Evolutionary conservation across 2,888 invertebrate species (phyloP), one percentile per base, ranked within the genome.

Genomic region (Xanthia icteritia): DNA sequence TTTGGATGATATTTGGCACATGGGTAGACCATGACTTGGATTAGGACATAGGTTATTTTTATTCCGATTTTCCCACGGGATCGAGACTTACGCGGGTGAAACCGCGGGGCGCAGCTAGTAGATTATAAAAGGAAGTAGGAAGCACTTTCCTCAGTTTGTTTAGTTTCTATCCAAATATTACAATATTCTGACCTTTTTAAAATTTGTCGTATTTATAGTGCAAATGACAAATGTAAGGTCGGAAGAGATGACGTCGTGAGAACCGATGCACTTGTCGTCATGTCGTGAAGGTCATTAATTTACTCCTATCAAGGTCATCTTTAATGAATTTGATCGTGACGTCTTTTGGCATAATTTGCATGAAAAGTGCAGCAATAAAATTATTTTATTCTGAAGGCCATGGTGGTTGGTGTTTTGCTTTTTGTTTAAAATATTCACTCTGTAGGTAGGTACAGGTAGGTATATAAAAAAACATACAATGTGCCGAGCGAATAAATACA

Each of bases 251-350:
- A 27, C 36, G 75, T 72, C 42, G 48, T 81, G 77, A 77, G 82
- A 81, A 23, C 54, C 31, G 79, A 76, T 83, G 79, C 82, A 83
- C 79, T 69, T 73, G 75, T 70, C 69, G 82, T 83, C 68, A 54
- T n/a, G 3, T 8, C 27, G 31, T n/a, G 51, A 83, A 83, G 82
- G 82, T 83, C 79, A 79, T 79, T 74, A 74, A 83, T 75, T 51
- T 48, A 56, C 54, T 76, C 58, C 45, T n/a, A 20, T 60, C 76
- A 83, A 76, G 83, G 82, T 76, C 76, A 83, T 73, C 69, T 72
- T 15, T 73, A 67, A 71, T 73, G 8, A 69, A 79, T 54, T 72
- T 79, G 58, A 67, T 66, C 31, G 64, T 63, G 72, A 76, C 69
- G 71, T 51, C 31, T 83, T 79, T 76, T 74, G 61, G 71, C 74